These are phyloP conservation scores for Brachyhypopomus gauderio DNA, from an alignment of 2,113 vertebrate genomes.

Conservation along the genomic window DNA sequence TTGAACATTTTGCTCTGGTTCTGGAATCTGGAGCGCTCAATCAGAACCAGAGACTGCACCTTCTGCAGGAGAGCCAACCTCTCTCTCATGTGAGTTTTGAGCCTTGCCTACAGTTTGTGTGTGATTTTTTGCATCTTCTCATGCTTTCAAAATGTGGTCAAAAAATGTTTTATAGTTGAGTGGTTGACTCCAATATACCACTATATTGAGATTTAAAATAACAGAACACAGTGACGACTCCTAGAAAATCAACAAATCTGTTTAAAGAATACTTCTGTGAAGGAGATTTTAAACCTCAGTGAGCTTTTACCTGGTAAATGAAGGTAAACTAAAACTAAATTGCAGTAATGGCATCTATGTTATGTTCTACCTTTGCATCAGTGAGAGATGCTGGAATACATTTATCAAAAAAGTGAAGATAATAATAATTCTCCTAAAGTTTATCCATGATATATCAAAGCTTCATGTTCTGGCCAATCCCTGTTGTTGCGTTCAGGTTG, in stretches of 20 bases:
- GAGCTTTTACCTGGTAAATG: no score
- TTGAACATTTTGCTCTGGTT: slow-evolving; percentile 95
- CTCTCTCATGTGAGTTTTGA: slow-evolving; percentile 86
- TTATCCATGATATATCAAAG: no score
- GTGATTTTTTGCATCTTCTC: no score
- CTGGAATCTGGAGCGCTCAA: slow-evolving; percentile 90
- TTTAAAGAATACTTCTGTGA: no score
- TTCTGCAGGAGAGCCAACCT: slow-evolving; percentile 94
- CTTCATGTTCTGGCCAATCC: not conserved
- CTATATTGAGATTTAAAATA: no score
- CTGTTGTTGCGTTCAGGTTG: slow-evolving; percentile 77
- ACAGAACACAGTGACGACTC: no score
- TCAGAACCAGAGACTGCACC: slow-evolving; percentile 87
- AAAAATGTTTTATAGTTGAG: no score
- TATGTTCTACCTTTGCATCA: not conserved
- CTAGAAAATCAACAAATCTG: no score
- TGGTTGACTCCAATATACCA: no score
- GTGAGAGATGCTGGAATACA: not conserved
- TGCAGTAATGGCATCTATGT: not conserved
- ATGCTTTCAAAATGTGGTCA: no score
- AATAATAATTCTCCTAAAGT: not conserved
- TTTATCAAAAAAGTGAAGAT: not conserved
- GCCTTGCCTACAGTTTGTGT: no score
- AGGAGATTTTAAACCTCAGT: no score
- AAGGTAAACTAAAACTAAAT: not conserved